These are phyloP conservation scores for Mizuhopecten yessoensis DNA, from an alignment of 1,140 invertebrate genomes.

Conservation along the genomic window DNA sequence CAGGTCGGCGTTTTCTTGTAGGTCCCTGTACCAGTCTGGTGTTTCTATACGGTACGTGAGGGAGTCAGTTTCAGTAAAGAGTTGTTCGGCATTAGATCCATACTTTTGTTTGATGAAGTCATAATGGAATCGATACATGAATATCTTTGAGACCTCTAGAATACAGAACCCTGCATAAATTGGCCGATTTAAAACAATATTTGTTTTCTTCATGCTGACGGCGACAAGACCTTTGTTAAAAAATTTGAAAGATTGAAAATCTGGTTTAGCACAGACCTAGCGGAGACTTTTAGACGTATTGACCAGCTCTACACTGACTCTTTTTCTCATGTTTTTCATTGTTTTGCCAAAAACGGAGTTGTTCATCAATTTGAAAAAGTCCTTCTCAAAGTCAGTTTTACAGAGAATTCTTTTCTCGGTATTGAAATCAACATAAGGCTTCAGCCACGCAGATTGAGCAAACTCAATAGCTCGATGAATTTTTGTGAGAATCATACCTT, in stretches of 20 bases:
- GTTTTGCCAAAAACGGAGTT: constrained; percentile 83
- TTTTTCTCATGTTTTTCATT: constrained; percentile 81
- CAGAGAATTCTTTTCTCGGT: constrained; percentile 75
- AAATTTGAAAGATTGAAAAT: constrained; percentile 77
- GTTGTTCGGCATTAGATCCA: constrained; percentile 72
- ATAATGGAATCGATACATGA: constrained; percentile 80
- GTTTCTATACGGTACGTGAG: constrained; percentile 49
- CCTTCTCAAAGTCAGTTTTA: constrained; percentile 81
- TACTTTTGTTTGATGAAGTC: constrained; percentile 73
- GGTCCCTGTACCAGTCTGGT: constrained; percentile 46
- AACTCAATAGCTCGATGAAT: constrained; percentile 54
- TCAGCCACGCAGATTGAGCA: constrained; percentile 47
- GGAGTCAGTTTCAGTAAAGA: constrained; percentile 81
- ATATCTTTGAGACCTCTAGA: constrained; percentile 70
- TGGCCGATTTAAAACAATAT: constrained; percentile 51
- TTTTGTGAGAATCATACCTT: constrained; percentile 15
- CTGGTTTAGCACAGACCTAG: constrained; percentile 76
- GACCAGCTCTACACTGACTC: constrained; percentile 65
- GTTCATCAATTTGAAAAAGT: constrained; percentile 83
- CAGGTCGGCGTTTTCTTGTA: constrained; percentile 48
- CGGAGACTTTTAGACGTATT: constrained; percentile 46
- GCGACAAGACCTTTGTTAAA: constrained; percentile 74
- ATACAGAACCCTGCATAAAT: constrained; percentile 70
- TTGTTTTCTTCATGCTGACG: constrained; percentile 63
- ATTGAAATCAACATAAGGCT: constrained; percentile 60